phyloP scores from a whole-genome alignment of 1,140 invertebrate genomes.

The Caenorhabditis tropicalis region DNA sequence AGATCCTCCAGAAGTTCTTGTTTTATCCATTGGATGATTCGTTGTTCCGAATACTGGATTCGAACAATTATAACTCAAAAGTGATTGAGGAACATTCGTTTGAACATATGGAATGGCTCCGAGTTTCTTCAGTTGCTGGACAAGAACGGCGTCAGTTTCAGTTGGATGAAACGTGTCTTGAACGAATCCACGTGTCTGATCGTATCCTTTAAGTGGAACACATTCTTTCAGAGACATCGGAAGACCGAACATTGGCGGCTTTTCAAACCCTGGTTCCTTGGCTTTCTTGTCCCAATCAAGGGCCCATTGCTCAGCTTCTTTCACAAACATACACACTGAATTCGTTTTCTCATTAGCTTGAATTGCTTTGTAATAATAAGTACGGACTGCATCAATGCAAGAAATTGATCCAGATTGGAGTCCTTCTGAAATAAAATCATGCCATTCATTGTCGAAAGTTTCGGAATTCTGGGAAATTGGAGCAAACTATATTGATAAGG shows the following conservation, averaged over 20 bases:
- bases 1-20: conserved; percentile 60
- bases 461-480: background rate
- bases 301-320: conserved; percentile 71
- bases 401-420: conserved; percentile 50
- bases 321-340: conserved; percentile 70
- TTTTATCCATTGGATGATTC: conserved; percentile 51
- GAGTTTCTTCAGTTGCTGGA: conserved; percentile 63
- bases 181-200: conserved; percentile 72
- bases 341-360: conserved; percentile 67
- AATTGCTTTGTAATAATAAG: conserved; percentile 67
- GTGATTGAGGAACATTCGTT: conserved; percentile 73
- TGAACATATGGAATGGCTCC: conserved; percentile 72
- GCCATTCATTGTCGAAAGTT: background rate
- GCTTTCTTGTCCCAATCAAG: conserved; percentile 66
- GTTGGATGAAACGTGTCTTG: conserved; percentile 70
- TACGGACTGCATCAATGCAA: conserved; percentile 49
- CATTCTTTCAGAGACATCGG: conserved; percentile 60
- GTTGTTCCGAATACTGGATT: conserved; percentile 59
- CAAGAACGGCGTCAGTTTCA: conserved; percentile 63
- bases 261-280: conserved; percentile 54
- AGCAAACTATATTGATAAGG: background rate
- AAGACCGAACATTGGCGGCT: conserved; percentile 59
- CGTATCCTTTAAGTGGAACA: conserved; percentile 71
- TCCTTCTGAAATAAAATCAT: conserved; percentile 46
- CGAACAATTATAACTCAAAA: conserved; percentile 56